A percentile compares a stretch with the other conserved stretches of the same genome.
phyloP scores from a whole-genome alignment of 2,113 vertebrate species.

The Pardalotus punctatus region DNA sequence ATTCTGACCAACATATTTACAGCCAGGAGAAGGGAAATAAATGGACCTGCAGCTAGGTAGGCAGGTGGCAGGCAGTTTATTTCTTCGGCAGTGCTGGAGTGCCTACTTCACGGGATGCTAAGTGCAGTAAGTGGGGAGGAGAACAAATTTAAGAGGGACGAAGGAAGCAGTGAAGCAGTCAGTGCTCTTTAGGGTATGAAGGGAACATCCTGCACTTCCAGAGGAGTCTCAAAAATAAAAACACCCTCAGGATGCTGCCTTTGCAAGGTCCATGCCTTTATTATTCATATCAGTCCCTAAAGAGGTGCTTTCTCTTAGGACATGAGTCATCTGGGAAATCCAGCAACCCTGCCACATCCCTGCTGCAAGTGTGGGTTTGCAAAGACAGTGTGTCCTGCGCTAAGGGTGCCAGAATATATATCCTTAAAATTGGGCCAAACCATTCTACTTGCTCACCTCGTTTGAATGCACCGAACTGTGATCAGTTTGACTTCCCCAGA shows the following conservation, averaged over 20 bases:
- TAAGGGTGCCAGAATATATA: background rate
- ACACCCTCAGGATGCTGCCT: background rate
- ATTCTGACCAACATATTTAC: constrained; percentile 17
- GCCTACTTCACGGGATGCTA: constrained; percentile 49
- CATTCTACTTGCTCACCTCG: background rate
- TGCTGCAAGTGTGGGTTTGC: background rate
- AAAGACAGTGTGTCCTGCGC: background rate
- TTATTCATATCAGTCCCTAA: background rate
- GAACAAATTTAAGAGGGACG: constrained; percentile 51
- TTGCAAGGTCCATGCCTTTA: background rate
- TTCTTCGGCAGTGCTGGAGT: constrained; percentile 25
- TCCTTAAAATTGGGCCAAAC: background rate
- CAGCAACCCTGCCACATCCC: background rate
- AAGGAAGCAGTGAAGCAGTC: background rate
- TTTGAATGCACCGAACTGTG: background rate
- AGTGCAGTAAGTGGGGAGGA: constrained; percentile 30
- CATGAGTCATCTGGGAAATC: background rate
- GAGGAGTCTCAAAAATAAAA: background rate
- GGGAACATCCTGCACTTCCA: background rate
- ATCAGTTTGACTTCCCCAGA: background rate
- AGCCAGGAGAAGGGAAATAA: background rate
- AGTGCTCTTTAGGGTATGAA: background rate
- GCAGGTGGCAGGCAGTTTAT: constrained; percentile 61
- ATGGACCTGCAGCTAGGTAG: constrained; percentile 31
- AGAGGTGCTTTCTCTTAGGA: background rate